Base-by-base conservation (phyloP, 2,113 vertebrate genomes). In the Burhinus oedicnemus region DNA sequence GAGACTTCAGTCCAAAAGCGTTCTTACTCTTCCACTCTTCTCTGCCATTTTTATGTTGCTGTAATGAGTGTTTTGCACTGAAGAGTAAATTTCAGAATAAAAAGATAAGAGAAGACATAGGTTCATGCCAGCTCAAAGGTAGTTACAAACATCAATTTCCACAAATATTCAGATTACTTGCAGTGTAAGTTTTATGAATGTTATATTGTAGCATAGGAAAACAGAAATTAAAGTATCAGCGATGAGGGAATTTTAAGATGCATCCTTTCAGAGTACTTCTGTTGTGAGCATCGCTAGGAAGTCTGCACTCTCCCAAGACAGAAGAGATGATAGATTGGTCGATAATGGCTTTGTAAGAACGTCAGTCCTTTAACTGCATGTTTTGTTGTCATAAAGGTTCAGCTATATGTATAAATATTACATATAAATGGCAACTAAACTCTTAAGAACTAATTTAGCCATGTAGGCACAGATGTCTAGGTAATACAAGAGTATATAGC, bases 361-460 rank as follows among this genome's bases (percentile, higher is more conserved):
- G 57, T 83, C 71, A 68, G 42, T 79, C 58, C 47, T 84, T 72
- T 62, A 95, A 69, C n/a, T 42, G 58, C 70, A 60, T 36, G 10
- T 54, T 92, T 90, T 91, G 70, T 84, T 91, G 58, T 51, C 77
- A 92, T 85, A 93, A 97, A 87, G 4, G 5, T 27, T 87, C 79
- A 93, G 29, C 55, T 77, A 38, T 80, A 16, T 88, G 79, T 49
- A 64, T 49, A 92, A 93, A 69, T 80, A 47, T 68, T 47, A 80
- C 23, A 82, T 47, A 61, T 58, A 89, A 86, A 96, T 20, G 62
- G 70, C 82, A 95, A 86, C 10, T 27, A 96, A 89, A 93, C 55
- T 84, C 74, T 62, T 47, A 94, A 54, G 75, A 93, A 87, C 71
- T 82, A 54, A 87, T 94, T 95, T 84, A 93, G 66, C 70, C 44